These are phyloP conservation scores for Pygoscelis antarcticus DNA, from an alignment of 2,113 vertebrate species.

Conservation along the genomic window DNA sequence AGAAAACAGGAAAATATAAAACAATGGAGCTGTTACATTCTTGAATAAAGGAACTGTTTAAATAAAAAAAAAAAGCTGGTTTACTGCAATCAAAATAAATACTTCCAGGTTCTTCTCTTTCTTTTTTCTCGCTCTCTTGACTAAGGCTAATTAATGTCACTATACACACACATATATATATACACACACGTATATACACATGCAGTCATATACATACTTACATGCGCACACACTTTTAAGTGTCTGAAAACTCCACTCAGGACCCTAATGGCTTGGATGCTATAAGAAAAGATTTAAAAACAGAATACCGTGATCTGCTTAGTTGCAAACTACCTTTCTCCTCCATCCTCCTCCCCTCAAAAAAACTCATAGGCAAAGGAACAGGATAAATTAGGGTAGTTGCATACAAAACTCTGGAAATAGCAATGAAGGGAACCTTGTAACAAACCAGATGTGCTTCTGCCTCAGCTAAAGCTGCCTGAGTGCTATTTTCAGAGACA, in stretches of 20 bases:
- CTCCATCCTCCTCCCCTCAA: background rate
- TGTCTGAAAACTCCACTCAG: background rate
- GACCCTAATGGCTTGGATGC: background rate
- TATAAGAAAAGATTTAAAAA: background rate
- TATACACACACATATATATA: background rate
- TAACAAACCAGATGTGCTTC: background rate
- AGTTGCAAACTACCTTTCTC: background rate
- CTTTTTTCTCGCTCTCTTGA: background rate
- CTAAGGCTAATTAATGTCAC: background rate
- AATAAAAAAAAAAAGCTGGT: background rate
- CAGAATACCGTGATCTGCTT: background rate
- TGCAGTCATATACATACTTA: no score
- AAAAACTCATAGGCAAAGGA: background rate
- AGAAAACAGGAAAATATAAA: background rate
- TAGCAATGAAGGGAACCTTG: background rate
- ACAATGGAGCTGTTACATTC: background rate
- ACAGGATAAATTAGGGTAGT: background rate
- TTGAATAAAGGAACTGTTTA: background rate
- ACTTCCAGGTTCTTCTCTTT: background rate
- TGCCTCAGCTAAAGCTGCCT: background rate
- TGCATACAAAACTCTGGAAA: background rate
- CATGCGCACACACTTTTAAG: background rate
- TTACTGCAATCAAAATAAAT: background rate
- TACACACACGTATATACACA: rapidly evolving
- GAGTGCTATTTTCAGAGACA: background rate